Evolutionary conservation across 1,140 invertebrate genomes (phyloP), one percentile per base, ranked within the genome.

Genomic region (Vollenhovia emeryi): DNA sequence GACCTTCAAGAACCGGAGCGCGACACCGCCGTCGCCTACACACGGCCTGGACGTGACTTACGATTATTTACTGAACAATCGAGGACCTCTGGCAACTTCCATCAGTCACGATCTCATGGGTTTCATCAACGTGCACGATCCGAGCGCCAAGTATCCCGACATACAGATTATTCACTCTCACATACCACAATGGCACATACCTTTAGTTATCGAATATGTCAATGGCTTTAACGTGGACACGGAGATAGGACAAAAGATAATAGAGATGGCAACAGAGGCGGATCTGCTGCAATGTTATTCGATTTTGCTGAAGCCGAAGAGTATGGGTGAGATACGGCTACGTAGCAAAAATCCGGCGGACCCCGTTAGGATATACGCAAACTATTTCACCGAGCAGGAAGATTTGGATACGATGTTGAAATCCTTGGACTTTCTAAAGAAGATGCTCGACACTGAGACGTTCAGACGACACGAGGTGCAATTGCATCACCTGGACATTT

Each of bases 361-460:
- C 21, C 93, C 95, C 30, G 97, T 97, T 0, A 92, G 96, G n/a
- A 97, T 98, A 45, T 95, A 96, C 88, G 95, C 97, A 0, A 97
- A 97, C 59, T 97, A 97, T 69, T 96, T 97, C 11, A 93, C 91
- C 0, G 91, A 96, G 48, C 64, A 91, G 0, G 90, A 95, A 1
- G 96, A 97, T 66, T 86, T 96, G 2, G 91, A 95, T 5, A 84
- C 92, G 0, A 11, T 94, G 62, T 0, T 94, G 0, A 92, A 93
- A 55, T 64, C 89, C 0, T n/a, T 92, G 8, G 83, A 93, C 3
- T 27, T 86, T 27, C 0, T 91, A 0, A 89, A 79, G 7, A 62
- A 80, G 1, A 68, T 94, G 15, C 1, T 88, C 21, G 82, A 92
- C 0, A 93, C 93, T 0, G 40, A 90, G n/a, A n/a, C 87, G 0